These are phyloP conservation scores for Limanda limanda DNA, from an alignment of 2,113 vertebrate genomes.

Conservation along the genomic window DNA sequence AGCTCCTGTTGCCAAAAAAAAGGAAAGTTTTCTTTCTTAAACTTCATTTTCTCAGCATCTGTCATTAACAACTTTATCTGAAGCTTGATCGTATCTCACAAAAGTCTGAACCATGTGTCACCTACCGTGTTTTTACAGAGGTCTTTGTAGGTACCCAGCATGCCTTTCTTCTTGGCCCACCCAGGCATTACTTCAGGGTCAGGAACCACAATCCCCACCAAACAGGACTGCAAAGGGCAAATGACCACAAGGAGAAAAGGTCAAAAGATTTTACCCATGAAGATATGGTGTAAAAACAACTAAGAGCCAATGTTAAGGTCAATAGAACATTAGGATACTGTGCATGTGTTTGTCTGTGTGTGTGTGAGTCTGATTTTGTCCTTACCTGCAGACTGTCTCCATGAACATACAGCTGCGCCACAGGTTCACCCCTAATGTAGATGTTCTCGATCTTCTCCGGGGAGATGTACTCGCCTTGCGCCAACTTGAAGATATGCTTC, in stretches of 20 bases:
- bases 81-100: background rate
- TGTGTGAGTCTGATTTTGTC: background rate
- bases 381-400: slow-evolving; percentile 95
- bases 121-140: slow-evolving; percentile 91
- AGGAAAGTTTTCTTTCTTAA: background rate
- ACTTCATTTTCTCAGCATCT: background rate
- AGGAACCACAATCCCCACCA: slow-evolving; percentile 95
- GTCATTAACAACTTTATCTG: background rate
- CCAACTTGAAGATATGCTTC: slow-evolving; percentile 99
- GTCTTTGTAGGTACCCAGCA: slow-evolving; percentile 87
- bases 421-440: slow-evolving; percentile 93
- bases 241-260: background rate
- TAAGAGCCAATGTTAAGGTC: too few species aligned
- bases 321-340: background rate
- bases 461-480: slow-evolving; percentile 97
- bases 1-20: slow-evolving; percentile 81
- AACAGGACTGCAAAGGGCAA: slow-evolving; percentile 86
- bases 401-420: slow-evolving; percentile 94
- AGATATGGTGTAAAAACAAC: background rate
- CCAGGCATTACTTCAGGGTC: slow-evolving; percentile 92
- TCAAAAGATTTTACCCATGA: background rate
- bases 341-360: background rate
- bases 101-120: background rate
- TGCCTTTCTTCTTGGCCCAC: slow-evolving; percentile 94
- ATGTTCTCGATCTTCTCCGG: slow-evolving; percentile 99